These are phyloP conservation scores for Caenorhabditis wallacei DNA, from an alignment of 2,888 invertebrate species.

Conservation along the genomic window DNA sequence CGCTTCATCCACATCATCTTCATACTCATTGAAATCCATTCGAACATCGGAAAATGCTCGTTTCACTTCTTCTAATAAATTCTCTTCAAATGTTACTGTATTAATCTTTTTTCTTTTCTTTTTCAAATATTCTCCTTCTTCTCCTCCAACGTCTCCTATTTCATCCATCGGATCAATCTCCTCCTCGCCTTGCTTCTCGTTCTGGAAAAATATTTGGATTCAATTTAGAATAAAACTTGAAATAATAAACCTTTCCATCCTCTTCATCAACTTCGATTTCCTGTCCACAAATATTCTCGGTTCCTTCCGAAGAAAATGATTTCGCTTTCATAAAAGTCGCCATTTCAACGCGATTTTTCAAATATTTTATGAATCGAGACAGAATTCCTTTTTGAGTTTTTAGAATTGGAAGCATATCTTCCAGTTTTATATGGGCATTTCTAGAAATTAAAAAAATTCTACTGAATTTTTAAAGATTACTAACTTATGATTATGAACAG, in stretches of 20 bases:
- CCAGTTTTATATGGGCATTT: not conserved
- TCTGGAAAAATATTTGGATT: not conserved
- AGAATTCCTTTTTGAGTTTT: conserved; percentile 21
- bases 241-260: conserved; percentile 29
- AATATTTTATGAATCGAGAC: conserved; percentile 37
- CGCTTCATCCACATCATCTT: conserved; percentile 17
- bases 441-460: not conserved
- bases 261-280: conserved; percentile 24
- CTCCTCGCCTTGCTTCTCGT: conserved; percentile 35
- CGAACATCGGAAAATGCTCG: not conserved
- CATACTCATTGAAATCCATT: not conserved
- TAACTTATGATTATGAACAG: conserved; percentile 23
- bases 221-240: not conserved
- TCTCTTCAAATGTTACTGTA: conserved; percentile 24
- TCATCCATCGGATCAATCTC: conserved; percentile 49
- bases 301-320: conserved; percentile 4
- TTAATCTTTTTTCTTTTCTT: conserved; percentile 36
- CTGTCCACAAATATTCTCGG: conserved; percentile 42
- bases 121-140: conserved; percentile 48
- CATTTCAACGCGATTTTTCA: conserved; percentile 46
- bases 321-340: conserved; percentile 32
- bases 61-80: conserved; percentile 29
- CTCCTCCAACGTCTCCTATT: conserved; percentile 46
- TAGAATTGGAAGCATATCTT: conserved; percentile 24
- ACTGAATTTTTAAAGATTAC: too few relatives aligned